A percentile compares a stretch with the other conserved stretches of the same genome.
Evolutionary conservation across 1,140 invertebrate species (phyloP).

Genomic region (roundworm (Caenorhabditis elegans)): WBcel235 BX284605.5:13143001-13143500

Average conservation of each 20-base stretch:
- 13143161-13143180: background rate
- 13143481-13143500: too few relatives aligned
- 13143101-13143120: conserved; percentile 1
- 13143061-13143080: conserved; percentile 2
- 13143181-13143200: conserved; percentile 1
- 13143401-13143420: too few relatives aligned
- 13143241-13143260: conserved; percentile 4
- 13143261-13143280: background rate
- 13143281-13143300: too few relatives aligned
- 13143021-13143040: background rate
- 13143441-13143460: too few relatives aligned
- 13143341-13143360: too few relatives aligned
- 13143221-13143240: background rate
- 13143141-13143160: background rate
- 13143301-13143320: too few relatives aligned
- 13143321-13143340: too few relatives aligned
- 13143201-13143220: background rate
- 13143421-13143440: too few relatives aligned
- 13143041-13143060: background rate
- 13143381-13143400: too few relatives aligned
- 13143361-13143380: too few relatives aligned
- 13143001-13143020: background rate
- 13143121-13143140: background rate
- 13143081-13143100: conserved; percentile 14
- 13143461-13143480: too few relatives aligned